Evolutionary conservation across 2,113 vertebrate species (phyloP).

Genomic region (Vireo altiloquus): DNA sequence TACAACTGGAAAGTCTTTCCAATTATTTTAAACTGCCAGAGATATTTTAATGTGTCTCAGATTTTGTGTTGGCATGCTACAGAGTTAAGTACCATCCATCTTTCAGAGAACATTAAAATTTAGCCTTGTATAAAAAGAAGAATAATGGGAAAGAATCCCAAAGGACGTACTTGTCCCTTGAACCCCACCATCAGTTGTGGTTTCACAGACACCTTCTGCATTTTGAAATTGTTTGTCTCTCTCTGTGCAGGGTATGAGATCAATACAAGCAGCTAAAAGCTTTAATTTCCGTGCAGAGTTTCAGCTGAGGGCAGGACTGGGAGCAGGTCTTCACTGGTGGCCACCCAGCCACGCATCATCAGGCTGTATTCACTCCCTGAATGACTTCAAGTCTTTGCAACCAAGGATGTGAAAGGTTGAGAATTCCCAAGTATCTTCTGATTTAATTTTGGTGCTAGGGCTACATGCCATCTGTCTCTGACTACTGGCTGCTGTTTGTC

Average conservation of each 20-base stretch:
- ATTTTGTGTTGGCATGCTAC: conserved; percentile 6
- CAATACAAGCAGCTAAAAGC: not conserved
- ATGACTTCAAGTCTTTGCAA: not conserved
- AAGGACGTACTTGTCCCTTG: not conserved
- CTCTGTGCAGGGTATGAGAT: not conserved
- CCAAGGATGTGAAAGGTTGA: not conserved
- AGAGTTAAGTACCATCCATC: not conserved
- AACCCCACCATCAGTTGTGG: not conserved
- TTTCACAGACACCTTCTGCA: not conserved
- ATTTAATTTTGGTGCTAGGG: not conserved
- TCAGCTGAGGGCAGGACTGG: not conserved
- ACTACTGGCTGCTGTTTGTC: not conserved
- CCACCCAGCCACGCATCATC: not conserved
- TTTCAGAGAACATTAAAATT: not conserved
- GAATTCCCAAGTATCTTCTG: not conserved
- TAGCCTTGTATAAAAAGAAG: not conserved
- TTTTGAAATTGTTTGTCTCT: conserved; percentile 2
- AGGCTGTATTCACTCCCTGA: not conserved
- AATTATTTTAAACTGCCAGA: conserved; percentile 30
- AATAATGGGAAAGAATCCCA: not conserved
- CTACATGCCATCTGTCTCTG: not conserved
- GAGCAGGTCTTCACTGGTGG: not conserved
- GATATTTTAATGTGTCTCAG: not conserved
- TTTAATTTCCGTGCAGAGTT: not conserved
- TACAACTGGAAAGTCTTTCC: conserved; percentile 5